Evolutionary conservation across 1,140 invertebrate species (phyloP).

Genomic region (Drosophila auraria): DNA sequence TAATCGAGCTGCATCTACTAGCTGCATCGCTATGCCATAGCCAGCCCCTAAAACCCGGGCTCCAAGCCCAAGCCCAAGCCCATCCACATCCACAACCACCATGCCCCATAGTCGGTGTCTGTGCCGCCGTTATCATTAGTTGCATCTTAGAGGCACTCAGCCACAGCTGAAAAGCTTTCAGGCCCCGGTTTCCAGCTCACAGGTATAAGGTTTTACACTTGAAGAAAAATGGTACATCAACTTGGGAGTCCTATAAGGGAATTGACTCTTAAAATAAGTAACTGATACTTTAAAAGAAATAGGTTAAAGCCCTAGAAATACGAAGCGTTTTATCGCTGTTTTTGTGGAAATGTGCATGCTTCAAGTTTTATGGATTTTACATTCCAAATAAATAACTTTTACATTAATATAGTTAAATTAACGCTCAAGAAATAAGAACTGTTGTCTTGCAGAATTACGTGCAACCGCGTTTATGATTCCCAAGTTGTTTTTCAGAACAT

Average conservation of each 20-base stretch:
- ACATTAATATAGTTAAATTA: neutral
- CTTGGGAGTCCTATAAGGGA: neutral
- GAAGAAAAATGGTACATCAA: neutral
- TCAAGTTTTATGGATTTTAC: no score
- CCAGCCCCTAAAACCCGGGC: slow-evolving; percentile 39
- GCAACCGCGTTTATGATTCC: neutral
- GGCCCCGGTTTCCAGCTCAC: slow-evolving; percentile 9
- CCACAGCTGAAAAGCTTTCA: slow-evolving; percentile 78
- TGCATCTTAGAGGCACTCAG: slow-evolving; percentile 83
- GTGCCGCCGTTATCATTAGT: slow-evolving; percentile 78
- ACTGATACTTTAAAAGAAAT: neutral
- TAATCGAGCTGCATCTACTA: slow-evolving; percentile 65
- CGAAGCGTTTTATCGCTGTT: neutral
- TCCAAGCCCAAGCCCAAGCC: slow-evolving; percentile 14
- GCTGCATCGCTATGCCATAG: slow-evolving; percentile 32
- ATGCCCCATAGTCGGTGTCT: slow-evolving; percentile 30
- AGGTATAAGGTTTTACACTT: slow-evolving; percentile 15
- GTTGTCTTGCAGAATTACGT: no score
- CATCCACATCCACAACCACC: slow-evolving; percentile 19
- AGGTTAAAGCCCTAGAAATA: no score
- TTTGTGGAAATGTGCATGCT: neutral
- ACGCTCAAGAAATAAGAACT: neutral
- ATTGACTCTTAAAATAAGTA: neutral
- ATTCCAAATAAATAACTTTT: no score
- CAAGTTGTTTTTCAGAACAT: neutral